phyloP scores from a whole-genome alignment of 2,113 vertebrate genomes.

The Bubo blakistoni region DNA sequence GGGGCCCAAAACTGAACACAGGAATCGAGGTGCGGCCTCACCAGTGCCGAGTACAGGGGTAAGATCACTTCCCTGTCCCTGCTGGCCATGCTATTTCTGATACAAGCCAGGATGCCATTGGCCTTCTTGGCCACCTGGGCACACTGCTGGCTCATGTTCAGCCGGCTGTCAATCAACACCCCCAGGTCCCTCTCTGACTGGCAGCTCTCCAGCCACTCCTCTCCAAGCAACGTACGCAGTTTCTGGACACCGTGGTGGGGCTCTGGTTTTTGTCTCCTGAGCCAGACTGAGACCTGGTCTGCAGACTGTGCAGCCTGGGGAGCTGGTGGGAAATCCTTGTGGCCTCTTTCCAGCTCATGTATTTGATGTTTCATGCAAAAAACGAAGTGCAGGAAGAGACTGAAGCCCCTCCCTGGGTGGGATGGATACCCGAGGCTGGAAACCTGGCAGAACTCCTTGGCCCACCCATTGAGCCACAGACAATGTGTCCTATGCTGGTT shows the following conservation, averaged over 20 bases:
- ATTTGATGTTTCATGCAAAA: neutral
- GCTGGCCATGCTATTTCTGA: no score
- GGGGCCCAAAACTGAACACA: no score
- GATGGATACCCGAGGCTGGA: neutral
- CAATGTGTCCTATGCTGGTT: rapidly evolving
- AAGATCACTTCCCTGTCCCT: no score
- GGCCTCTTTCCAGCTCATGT: neutral
- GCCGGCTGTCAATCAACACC: no score
- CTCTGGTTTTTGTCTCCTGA: neutral
- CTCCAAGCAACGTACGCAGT: neutral
- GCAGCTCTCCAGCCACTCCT: no score
- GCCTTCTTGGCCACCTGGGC: no score
- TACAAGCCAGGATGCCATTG: no score
- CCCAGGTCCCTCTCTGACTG: no score
- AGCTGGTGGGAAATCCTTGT: neutral
- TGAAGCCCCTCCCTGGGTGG: no score
- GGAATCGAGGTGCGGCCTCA: no score
- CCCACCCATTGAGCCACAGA: neutral
- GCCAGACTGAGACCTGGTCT: neutral
- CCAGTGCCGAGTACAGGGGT: no score
- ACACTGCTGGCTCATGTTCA: no score
- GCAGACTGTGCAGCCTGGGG: neutral
- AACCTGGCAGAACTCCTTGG: rapidly evolving
- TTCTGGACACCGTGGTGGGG: neutral
- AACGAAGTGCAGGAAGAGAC: neutral